Evolutionary conservation across 2,113 vertebrate genomes (phyloP).

Genomic region (Stigmatopora nigra): DNA sequence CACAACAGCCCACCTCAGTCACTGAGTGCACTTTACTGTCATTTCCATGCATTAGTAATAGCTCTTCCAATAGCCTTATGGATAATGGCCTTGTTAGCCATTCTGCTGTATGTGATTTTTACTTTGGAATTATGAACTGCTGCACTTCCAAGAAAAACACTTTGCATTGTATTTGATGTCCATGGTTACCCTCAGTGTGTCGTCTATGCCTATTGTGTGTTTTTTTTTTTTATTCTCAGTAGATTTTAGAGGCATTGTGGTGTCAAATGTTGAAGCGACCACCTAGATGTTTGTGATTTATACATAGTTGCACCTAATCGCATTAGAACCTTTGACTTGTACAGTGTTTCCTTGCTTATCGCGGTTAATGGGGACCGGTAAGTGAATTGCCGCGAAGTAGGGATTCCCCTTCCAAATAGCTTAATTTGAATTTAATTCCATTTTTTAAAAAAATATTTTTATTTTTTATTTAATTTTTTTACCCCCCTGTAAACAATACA

Average conservation of each 20-base stretch:
- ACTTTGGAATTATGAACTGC: slow-evolving; percentile 7
- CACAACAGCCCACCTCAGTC: slow-evolving; percentile 24
- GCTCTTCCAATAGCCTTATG: slow-evolving; percentile 20
- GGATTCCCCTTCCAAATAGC: too few species aligned
- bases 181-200: not conserved
- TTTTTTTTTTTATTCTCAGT: not conserved
- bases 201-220: too few species aligned
- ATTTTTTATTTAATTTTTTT: too few species aligned
- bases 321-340: not conserved
- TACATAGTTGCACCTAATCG: not conserved
- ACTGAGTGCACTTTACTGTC: slow-evolving; percentile 31
- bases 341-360: too few species aligned
- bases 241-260: not conserved
- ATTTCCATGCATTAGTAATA: slow-evolving; percentile 34
- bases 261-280: not conserved
- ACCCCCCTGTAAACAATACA: too few species aligned
- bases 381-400: too few species aligned
- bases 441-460: too few species aligned
- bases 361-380: too few species aligned
- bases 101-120: not conserved
- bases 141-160: not conserved
- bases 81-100: slow-evolving; percentile 1
- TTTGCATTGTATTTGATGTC: not conserved
- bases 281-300: not conserved
- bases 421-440: too few species aligned